Percentiles rank a stretch among this genome's conserved stretches.
Conservation (phyloP, 30 jellyfish, hydroid and myxozoan species). For the Cassiopea xamachana region DNA sequence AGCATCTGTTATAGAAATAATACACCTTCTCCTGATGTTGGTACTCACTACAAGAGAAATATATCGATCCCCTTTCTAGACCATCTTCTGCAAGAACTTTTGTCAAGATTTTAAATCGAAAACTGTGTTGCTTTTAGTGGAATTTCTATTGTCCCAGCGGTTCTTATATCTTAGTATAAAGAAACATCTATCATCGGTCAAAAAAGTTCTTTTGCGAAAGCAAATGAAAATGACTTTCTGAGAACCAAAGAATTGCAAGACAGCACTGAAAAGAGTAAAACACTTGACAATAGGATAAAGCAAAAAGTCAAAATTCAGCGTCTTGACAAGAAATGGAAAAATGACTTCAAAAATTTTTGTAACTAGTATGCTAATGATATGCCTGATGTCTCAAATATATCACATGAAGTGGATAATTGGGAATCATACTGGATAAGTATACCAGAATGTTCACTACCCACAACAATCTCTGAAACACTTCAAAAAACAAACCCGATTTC, state of each 20-base stretch:
- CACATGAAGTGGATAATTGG: conserved; percentile 20
- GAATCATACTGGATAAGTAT: not conserved
- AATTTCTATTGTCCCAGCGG: not conserved
- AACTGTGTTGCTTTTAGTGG: not conserved
- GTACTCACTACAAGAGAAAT: not conserved
- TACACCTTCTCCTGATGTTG: not conserved
- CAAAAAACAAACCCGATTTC: not conserved
- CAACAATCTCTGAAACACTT: not conserved
- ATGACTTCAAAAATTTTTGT: not conserved
- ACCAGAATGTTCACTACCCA: not conserved
- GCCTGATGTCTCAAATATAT: not conserved
- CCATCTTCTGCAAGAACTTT: not conserved
- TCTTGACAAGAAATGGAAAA: not conserved
- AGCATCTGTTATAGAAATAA: not conserved
- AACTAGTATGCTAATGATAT: not conserved
- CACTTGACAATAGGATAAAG: not conserved
- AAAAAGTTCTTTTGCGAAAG: not conserved
- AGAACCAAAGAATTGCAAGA: not conserved
- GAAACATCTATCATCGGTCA: not conserved
- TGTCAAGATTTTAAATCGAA: not conserved
- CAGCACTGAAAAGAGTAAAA: not conserved
- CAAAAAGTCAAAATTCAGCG: not conserved
- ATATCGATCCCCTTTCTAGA: not conserved
- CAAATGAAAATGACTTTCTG: not conserved
- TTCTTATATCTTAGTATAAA: not conserved